These are phyloP conservation scores for Leptonema lineaticorne DNA, from an alignment of 1,140 invertebrate species.

Conservation along the genomic window DNA sequence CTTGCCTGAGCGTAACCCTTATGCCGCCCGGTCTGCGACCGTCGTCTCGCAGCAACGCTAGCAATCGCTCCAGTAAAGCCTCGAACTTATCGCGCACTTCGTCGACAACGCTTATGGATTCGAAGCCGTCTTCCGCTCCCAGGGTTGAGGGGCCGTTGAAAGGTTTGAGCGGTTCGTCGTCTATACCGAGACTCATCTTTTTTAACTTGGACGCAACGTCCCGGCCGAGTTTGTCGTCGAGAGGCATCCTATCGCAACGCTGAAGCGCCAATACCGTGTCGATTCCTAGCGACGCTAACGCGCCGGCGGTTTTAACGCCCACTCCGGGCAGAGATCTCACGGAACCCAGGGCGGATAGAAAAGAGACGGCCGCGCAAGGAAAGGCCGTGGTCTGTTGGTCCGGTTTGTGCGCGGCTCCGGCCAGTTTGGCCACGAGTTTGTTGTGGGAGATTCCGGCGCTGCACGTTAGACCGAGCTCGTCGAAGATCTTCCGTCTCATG, in stretches of 20 bases:
- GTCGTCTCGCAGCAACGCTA: conserved; percentile 71
- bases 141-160: conserved; percentile 69
- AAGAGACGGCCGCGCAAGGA: conserved; percentile 62
- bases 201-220: conserved; percentile 68
- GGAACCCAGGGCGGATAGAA: conserved; percentile 64
- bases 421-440: conserved; percentile 79
- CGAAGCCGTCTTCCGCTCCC: conserved; percentile 75
- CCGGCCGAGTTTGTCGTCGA: conserved; percentile 62
- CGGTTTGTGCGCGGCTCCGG: conserved; percentile 71
- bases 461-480: conserved; percentile 70
- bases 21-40: conserved; percentile 72
- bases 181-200: conserved; percentile 69
- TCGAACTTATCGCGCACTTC: conserved; percentile 70
- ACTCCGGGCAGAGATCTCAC: conserved; percentile 71
- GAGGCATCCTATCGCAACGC: conserved; percentile 57
- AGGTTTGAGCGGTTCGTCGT: conserved; percentile 67
- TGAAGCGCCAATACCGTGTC: conserved; percentile 67
- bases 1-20: conserved; percentile 71
- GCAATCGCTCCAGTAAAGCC: conserved; percentile 65
- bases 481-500: conserved; percentile 65
- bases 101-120: conserved; percentile 65
- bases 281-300: conserved; percentile 64
- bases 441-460: conserved; percentile 83
- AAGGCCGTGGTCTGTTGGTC: conserved; percentile 79
- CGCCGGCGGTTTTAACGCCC: conserved; percentile 65